Evolutionary conservation across 1,140 invertebrate species (phyloP), one percentile per base, ranked within the genome.

Genomic region (Drosophila littoralis): DNA sequence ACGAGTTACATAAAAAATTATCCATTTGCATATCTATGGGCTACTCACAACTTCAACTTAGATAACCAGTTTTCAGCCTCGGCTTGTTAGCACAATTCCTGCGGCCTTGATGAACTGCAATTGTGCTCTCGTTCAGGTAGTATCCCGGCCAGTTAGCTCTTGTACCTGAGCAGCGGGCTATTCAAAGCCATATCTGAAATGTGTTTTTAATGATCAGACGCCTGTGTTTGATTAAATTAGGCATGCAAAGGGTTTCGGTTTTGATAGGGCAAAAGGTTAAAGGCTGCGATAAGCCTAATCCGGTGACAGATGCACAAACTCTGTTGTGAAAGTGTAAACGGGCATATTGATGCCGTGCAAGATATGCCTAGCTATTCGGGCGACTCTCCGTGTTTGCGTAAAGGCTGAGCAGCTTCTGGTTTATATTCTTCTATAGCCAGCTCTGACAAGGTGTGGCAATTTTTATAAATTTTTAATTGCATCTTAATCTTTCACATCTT

Each of bases 11-110:
- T 69, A 48, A 50, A 74, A 50, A 60, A 69, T 55, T 69, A 74
- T 64, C 82, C 75, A 74, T 77, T 77, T 77, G 75, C 75, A 77
- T 77, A 77, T 60, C 71, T 69, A 59, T 70, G 33, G 17, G 59
- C 68, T 36, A 72, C 61, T 66, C 59, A 48, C 59, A 42, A 32
- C 58, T 59, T 75, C 45, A 67, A 79, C 71, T 61, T 55, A 68
- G 72, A 79, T 80, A 83, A 83, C 80, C 81, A 81, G 80, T 83
- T 84, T 48, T 32, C 22, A n/a, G 42, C 10, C 45, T 60, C 43
- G 48, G 76, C 71, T 74, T 74, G 71, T 74, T 74, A 82, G 76
- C 82, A 55, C 35, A 40, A 52, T 42, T 60, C 35, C 32, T 22
- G 42, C 59, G 77, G 46, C 70, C 70, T 73, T 73, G 63, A 48